Evolutionary conservation across 2,888 invertebrate species (phyloP).

Genomic region (Bellardia bayeri): DNA sequence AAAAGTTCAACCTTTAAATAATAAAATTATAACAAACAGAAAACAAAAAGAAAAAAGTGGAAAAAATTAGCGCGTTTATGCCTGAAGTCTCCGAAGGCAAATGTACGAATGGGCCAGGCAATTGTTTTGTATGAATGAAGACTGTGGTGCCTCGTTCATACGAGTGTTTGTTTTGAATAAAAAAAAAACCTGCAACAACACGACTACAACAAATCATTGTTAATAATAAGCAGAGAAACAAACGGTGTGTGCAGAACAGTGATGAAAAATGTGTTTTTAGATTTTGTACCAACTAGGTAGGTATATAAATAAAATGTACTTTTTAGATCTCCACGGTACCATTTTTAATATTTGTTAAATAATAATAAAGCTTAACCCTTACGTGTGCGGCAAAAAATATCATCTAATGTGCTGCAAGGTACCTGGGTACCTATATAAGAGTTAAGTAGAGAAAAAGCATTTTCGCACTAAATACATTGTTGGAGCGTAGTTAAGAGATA

Average conservation of each 20-base stretch:
- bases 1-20: slow-evolving; percentile 44
- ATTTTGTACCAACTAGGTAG: no score
- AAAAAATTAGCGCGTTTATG: slow-evolving; percentile 47
- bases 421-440: no score
- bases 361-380: no score
- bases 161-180: slow-evolving; percentile 47
- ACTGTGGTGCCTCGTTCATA: slow-evolving; percentile 32
- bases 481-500: no score
- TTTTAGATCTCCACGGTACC: no score
- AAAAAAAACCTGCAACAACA: slow-evolving; percentile 28
- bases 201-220: slow-evolving; percentile 50
- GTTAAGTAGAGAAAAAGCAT: no score
- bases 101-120: slow-evolving; percentile 64
- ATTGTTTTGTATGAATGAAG: slow-evolving; percentile 69
- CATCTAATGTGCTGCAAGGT: no score
- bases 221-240: slow-evolving; percentile 38
- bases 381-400: no score
- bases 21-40: slow-evolving; percentile 32
- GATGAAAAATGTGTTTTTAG: no score
- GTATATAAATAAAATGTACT: no score
- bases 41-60: slow-evolving; percentile 43
- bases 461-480: no score
- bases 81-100: slow-evolving; percentile 65
- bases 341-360: no score
- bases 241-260: slow-evolving; percentile 16